phyloP scores from a whole-genome alignment of 2,797 vertebrate species.

The Sorex maritimensis region DNA sequence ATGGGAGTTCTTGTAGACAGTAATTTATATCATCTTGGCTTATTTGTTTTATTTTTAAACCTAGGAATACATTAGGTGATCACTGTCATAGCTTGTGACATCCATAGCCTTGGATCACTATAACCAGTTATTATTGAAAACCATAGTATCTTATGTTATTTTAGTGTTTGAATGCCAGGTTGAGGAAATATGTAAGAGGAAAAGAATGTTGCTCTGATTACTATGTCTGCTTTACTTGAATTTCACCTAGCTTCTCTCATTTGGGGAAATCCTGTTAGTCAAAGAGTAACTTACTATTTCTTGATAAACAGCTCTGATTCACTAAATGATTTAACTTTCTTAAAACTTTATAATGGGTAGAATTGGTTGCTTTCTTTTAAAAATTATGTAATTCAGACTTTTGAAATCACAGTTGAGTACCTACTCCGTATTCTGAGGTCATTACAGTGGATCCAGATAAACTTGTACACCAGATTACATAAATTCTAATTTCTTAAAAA shows the following conservation, averaged over 20 bases:
- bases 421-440: neutral
- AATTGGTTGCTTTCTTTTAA: neutral
- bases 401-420: neutral
- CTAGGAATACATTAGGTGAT: neutral
- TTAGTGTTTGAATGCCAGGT: neutral
- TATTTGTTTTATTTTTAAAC: neutral
- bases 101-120: neutral
- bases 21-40: neutral
- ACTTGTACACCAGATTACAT: neutral
- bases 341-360: neutral
- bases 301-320: neutral
- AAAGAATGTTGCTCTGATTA: neutral
- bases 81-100: neutral
- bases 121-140: neutral
- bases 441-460: neutral
- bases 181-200: neutral
- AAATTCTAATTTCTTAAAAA: neutral
- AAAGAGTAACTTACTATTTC: neutral
- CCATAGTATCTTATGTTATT: neutral
- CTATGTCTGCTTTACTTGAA: neutral
- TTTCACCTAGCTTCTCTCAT: neutral
- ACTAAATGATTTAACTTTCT: neutral
- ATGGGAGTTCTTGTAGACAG: neutral
- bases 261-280: conserved; percentile 30
- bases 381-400: neutral